Percentiles rank a stretch among this genome's conserved stretches.
Evolutionary conservation across 23 tunicate species (phyloP).

Genomic region (Clavelina lepadiformis): DNA sequence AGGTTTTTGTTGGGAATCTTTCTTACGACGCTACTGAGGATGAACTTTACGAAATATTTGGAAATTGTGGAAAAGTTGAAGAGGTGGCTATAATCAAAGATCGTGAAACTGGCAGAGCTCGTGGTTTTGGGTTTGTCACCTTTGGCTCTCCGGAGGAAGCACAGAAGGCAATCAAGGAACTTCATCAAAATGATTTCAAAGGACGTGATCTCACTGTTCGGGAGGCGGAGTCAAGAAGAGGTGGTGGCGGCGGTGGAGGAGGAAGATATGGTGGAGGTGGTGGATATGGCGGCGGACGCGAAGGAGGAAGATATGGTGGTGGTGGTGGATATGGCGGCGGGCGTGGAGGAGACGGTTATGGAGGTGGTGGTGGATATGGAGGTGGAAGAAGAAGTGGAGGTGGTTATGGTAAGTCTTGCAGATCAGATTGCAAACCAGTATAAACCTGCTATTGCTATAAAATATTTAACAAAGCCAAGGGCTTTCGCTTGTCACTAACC

Average conservation of each 20-base stretch:
- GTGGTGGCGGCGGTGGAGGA: constrained; percentile 29
- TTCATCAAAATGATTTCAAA: constrained; percentile 7
- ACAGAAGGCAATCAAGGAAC: constrained; percentile 5
- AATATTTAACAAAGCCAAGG: no score
- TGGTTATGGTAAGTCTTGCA: no score
- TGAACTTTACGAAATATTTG: constrained; percentile 5
- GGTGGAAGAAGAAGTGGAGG: constrained; percentile 4
- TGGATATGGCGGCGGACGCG: not conserved
- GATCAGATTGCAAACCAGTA: no score
- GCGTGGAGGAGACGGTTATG: constrained; percentile 3
- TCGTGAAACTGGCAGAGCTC: constrained; percentile 39
- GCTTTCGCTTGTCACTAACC: no score
- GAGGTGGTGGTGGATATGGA: constrained; percentile 9
- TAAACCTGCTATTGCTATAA: no score
- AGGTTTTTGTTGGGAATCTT: constrained; percentile 53
- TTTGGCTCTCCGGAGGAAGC: constrained; percentile 6
- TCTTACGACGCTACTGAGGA: constrained; percentile 19
- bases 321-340: not conserved
- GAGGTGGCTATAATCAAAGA: constrained; percentile 28
- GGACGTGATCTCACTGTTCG: constrained; percentile 14
- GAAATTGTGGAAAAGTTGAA: not conserved
- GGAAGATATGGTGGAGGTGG: not conserved
- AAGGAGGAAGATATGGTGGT: constrained; percentile 7
- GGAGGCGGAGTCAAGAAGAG: constrained; percentile 10
- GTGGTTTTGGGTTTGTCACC: constrained; percentile 53